These are phyloP conservation scores for Numida meleagris DNA, from an alignment of 2,113 vertebrate species.

Conservation along the genomic window DNA sequence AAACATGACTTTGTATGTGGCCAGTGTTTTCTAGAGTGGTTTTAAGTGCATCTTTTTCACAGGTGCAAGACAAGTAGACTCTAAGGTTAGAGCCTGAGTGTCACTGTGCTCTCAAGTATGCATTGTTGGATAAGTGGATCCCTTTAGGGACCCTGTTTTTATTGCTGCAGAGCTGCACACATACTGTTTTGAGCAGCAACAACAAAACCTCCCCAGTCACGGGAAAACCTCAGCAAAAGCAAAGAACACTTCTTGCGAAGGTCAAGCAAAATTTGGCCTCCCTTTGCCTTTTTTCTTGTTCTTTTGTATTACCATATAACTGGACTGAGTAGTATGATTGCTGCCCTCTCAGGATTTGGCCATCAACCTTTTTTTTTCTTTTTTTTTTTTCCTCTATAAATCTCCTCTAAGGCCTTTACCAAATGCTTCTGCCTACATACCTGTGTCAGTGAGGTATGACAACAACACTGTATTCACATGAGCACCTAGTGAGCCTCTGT, in stretches of 20 bases:
- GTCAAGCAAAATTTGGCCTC: neutral
- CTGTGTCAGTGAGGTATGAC: neutral
- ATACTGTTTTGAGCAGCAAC: neutral
- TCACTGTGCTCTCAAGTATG: neutral
- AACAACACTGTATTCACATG: neutral
- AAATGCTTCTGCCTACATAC: neutral
- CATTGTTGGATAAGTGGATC: neutral
- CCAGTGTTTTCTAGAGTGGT: neutral
- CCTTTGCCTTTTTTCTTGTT: neutral
- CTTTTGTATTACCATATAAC: neutral
- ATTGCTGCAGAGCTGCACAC: neutral
- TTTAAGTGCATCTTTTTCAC: neutral
- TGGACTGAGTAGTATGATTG: neutral
- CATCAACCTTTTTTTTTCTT: neutral
- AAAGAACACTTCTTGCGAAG: accelerated
- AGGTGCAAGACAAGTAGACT: neutral
- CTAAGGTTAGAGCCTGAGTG: neutral
- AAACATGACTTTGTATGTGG: accelerated
- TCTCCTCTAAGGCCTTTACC: neutral
- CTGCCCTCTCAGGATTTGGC: neutral
- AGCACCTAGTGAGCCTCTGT: neutral
- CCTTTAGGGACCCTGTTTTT: neutral
- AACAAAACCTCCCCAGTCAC: neutral
- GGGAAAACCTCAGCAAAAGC: neutral
- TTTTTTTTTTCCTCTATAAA: neutral